Evolutionary conservation across 2,797 vertebrate genomes (phyloP).

Genomic region (Erethizon dorsatum): DNA sequence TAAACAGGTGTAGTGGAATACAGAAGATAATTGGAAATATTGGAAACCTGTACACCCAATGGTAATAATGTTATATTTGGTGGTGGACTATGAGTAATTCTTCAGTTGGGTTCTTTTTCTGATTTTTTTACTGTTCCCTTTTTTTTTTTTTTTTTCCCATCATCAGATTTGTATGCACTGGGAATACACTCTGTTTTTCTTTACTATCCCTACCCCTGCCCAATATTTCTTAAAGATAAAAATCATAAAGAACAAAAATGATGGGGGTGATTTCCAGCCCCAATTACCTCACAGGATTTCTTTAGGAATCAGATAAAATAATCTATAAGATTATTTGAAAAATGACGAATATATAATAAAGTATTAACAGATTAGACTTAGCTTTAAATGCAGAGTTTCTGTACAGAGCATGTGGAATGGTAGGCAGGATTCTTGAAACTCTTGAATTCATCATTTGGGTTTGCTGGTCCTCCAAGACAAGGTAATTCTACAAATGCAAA

Average conservation of each 20-base stretch:
- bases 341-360: neutral
- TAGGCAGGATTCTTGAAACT: slow-evolving; percentile 2
- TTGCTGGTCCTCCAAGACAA: slow-evolving; percentile 50
- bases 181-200: slow-evolving; percentile 19
- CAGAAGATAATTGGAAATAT: slow-evolving; percentile 39
- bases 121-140: neutral
- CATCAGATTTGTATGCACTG: slow-evolving; percentile 10
- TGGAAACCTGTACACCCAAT: slow-evolving; percentile 14
- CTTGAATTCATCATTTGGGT: slow-evolving; percentile 31
- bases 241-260: slow-evolving; percentile 31
- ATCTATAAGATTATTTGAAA: neutral
- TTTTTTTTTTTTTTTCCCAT: neutral
- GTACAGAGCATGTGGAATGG: neutral
- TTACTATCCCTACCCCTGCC: neutral
- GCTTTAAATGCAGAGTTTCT: slow-evolving; percentile 22
- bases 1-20: neutral
- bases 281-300: neutral
- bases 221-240: slow-evolving; percentile 33
- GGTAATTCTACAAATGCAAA: neutral
- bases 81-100: slow-evolving; percentile 14
- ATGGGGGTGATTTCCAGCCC: neutral
- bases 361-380: neutral
- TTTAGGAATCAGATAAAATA: slow-evolving; percentile 34
- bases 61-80: neutral
- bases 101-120: neutral